Evolutionary conservation across 2,888 invertebrate genomes (phyloP).

Genomic region (Tiliacea citrago): DNA sequence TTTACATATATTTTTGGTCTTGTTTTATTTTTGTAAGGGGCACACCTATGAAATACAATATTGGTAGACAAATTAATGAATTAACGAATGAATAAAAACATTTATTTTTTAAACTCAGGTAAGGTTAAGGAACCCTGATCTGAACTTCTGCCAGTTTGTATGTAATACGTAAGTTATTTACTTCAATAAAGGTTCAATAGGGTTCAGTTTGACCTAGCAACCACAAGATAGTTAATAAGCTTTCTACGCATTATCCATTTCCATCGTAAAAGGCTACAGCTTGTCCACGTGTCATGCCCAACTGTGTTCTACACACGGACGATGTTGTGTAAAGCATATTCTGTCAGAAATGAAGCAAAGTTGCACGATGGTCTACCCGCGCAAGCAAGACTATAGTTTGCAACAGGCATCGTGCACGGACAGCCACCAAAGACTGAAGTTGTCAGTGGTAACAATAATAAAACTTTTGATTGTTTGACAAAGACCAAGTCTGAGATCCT

Average conservation of each 20-base stretch:
- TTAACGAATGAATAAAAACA: background rate
- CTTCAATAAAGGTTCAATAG: background rate
- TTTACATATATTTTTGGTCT: no score
- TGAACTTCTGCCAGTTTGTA: background rate
- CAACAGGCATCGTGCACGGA: background rate
- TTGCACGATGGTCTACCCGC: background rate
- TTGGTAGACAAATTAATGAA: background rate
- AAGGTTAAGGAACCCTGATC: background rate
- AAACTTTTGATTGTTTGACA: background rate
- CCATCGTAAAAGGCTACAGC: background rate
- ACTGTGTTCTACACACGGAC: background rate
- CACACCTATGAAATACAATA: background rate
- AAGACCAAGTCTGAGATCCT: no score
- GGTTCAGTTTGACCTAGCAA: background rate
- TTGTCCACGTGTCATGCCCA: background rate
- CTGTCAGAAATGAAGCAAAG: background rate
- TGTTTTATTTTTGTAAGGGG: constrained; percentile 1
- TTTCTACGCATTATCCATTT: background rate
- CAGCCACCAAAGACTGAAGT: background rate
- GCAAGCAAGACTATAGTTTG: background rate
- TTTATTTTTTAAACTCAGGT: background rate
- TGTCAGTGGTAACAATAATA: background rate
- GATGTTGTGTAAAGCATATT: background rate
- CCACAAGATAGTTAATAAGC: background rate
- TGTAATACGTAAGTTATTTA: background rate